These are phyloP conservation scores for Laticauda laticaudata DNA, from an alignment of 2,113 vertebrate species.

Conservation along the genomic window DNA sequence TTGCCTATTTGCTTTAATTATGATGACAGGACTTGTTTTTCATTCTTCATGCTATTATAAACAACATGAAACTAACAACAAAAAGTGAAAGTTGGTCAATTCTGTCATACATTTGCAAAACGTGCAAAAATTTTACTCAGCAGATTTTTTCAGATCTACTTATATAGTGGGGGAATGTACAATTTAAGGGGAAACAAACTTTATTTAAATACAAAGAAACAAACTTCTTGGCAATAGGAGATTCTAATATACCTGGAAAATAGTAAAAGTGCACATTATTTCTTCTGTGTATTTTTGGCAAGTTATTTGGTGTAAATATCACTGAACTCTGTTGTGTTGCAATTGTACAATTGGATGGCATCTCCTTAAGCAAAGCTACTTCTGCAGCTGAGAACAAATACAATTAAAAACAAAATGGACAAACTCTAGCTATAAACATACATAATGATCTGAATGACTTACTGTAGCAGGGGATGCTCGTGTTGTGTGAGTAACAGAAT, in stretches of 20 bases:
- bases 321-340: not conserved
- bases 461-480: slow-evolving; percentile 82
- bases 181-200: not conserved
- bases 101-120: not conserved
- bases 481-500: slow-evolving; percentile 80
- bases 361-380: not conserved
- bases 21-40: not conserved
- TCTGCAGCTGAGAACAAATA: slow-evolving; percentile 3
- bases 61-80: not conserved
- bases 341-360: not conserved
- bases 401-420: slow-evolving; percentile 1
- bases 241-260: not conserved
- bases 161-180: not conserved
- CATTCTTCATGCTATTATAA: not conserved
- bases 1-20: not conserved
- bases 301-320: not conserved
- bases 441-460: slow-evolving; percentile 64
- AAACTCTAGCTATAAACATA: slow-evolving; percentile 34
- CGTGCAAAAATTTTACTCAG: not conserved
- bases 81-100: not conserved
- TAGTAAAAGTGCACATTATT: not conserved
- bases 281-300: not conserved
- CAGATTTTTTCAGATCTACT: not conserved
- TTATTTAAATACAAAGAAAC: not conserved
- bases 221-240: not conserved